phyloP scores from a whole-genome alignment of 1,140 invertebrate species.

The Leptinotarsa lineolata region DNA sequence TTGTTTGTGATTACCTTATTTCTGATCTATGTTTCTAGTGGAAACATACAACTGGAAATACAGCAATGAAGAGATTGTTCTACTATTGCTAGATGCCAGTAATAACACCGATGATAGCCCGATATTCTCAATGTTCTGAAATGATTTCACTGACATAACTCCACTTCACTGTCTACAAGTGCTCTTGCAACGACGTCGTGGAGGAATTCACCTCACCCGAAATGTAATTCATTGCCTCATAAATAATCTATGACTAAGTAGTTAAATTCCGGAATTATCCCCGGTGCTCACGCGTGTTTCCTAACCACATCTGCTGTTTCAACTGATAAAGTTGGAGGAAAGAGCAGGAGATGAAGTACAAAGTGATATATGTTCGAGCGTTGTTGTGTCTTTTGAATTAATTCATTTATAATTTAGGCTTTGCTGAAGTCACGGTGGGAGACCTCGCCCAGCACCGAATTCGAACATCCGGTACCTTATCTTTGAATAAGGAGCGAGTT shows the following conservation, averaged over 20 bases:
- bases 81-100: neutral
- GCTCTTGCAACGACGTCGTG: neutral
- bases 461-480: too few species aligned
- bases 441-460: neutral
- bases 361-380: neutral
- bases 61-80: too few species aligned
- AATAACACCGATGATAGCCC: neutral
- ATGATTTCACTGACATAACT: neutral
- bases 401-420: conserved; percentile 4
- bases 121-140: neutral
- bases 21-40: too few species aligned
- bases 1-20: too few species aligned
- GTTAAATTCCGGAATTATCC: conserved; percentile 40
- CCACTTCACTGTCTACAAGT: neutral
- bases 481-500: too few species aligned
- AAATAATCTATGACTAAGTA: conserved; percentile 40
- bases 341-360: conserved; percentile 2
- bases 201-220: conserved; percentile 1
- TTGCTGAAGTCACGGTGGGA: neutral
- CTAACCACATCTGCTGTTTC: conserved; percentile 36
- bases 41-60: too few species aligned
- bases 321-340: conserved; percentile 13
- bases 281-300: conserved; percentile 34
- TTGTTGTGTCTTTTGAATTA: neutral
- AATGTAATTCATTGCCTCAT: conserved; percentile 41